Conservation (phyloP, 2,888 invertebrate species). For the Therioaphis trifolii region DNA sequence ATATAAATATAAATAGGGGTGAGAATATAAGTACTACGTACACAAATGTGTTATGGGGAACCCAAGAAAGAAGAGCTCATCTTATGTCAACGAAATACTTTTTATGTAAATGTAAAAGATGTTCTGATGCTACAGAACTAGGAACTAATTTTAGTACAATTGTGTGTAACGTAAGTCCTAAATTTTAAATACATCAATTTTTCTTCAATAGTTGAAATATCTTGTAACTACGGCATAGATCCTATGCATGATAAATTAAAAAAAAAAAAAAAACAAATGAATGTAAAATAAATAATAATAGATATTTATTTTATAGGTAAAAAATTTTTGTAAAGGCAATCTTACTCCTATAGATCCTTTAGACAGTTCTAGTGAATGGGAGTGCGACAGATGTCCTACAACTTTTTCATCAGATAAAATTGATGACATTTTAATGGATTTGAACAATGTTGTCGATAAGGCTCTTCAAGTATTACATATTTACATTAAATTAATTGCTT, state of each 20-base stretch:
- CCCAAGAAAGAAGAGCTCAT: conserved; percentile 82
- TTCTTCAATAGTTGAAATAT: too few species aligned
- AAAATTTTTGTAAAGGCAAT: conserved; percentile 70
- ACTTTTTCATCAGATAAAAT: conserved; percentile 77
- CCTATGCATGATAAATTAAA: too few species aligned
- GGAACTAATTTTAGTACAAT: conserved; percentile 80
- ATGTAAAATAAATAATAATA: too few species aligned
- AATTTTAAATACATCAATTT: background rate
- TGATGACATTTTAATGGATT: conserved; percentile 76
- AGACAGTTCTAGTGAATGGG: conserved; percentile 80
- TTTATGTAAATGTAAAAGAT: conserved; percentile 78
- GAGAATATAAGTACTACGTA: conserved; percentile 86
- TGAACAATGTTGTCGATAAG: conserved; percentile 81
- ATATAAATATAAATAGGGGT: conserved; percentile 70
- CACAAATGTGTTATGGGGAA: conserved; percentile 89
- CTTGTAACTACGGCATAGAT: too few species aligned
- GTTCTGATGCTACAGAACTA: conserved; percentile 83
- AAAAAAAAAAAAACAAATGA: too few species aligned
- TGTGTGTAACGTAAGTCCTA: conserved; percentile 72
- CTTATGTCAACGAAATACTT: conserved; percentile 84
- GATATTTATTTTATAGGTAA: conserved; percentile 32
- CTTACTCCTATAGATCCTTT: conserved; percentile 80
- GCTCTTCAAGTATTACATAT: conserved; percentile 67
- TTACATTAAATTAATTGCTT: background rate
- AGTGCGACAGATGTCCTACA: conserved; percentile 78